Evolutionary conservation across 2,797 vertebrate species (phyloP), one percentile per base, ranked within the genome.

Genomic region (Falco peregrinus): DNA sequence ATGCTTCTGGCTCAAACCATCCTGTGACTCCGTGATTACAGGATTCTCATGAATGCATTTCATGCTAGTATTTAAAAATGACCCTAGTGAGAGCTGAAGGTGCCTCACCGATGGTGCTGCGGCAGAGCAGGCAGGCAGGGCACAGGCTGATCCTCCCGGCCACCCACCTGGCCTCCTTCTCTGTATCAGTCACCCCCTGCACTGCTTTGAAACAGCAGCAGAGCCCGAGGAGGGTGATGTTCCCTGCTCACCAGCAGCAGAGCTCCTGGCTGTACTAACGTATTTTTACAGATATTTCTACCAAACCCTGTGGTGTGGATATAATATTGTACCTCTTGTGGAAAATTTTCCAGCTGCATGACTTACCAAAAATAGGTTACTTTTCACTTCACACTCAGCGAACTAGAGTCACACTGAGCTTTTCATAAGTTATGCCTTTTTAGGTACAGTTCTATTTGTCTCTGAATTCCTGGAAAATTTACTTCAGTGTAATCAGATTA

Each of bases 381-480:
- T 85, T 92, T 87, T 80, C 41, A 70, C 53, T 87, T 77, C 45
- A 64, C 53, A 54, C 16, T 39, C 37, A 45, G 39, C 10, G 84
- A 84, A 64, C n/a, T 22, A 41, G n/a, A 85, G 41, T 41, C 37
- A 84, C 53, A 50, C 33, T 29, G 37, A 51, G n/a, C 13, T 75
- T 85, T 87, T 74, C 26, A 5, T 59, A 77, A 70, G 68, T 74
- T 61, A 67, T 68, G 45, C 15, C 8, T 79, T 82, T 82, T 76
- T 57, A 87, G 29, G 41, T 78, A 50, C 43, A 56, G 11, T 57
- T 84, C 41, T 68, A 35, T 68, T 60, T 78, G 37, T 53, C 45
- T 87, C 50, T 85, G 57, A 71, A 60, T 92, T 89, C 45, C 82
- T 92, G 48, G 31, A 85, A 79, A 92, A 85, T 90, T 87, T 85